Percentiles rank a stretch among this genome's conserved stretches.
phyloP scores from a whole-genome alignment of 2,888 invertebrate genomes.

The Cremastinae sp. region DNA sequence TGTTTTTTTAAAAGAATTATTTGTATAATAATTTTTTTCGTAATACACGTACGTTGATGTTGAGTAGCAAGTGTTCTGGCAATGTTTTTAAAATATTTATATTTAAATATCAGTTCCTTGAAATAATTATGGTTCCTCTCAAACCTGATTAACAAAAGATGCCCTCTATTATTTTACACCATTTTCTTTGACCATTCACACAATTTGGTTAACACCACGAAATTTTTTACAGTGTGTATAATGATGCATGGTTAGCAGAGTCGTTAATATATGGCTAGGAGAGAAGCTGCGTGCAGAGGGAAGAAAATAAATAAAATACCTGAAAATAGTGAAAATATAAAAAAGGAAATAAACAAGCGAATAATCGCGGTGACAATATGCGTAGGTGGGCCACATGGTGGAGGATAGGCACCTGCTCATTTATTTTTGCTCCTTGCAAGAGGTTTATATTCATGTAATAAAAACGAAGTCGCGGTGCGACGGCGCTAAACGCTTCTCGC shows the following conservation, averaged over 20 bases:
- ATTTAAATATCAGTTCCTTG: too few relatives aligned
- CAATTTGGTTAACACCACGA: too few relatives aligned
- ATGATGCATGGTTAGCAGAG: conserved; percentile 14
- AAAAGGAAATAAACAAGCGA: conserved; percentile 3
- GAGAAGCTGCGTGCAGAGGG: conserved; percentile 1
- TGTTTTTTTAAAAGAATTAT: too few relatives aligned
- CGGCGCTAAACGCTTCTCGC: conserved; percentile 38
- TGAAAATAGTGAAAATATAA: conserved; percentile 8
- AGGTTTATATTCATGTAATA: conserved; percentile 37
- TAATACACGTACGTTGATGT: too few relatives aligned
- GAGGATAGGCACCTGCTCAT: conserved; percentile 78
- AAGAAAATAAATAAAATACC: conserved; percentile 18
- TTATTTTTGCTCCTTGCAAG: conserved; percentile 64
- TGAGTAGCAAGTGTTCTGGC: too few relatives aligned
- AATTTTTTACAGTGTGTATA: conserved; percentile 9
- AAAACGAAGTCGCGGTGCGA: conserved; percentile 7
- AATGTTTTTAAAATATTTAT: too few relatives aligned
- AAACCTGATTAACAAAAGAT: too few relatives aligned
- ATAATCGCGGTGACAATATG: conserved; percentile 67
- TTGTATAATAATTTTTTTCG: too few relatives aligned
- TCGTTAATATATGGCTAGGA: conserved; percentile 24
- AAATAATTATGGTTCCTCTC: too few relatives aligned
- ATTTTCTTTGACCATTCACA: too few relatives aligned
- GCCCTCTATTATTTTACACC: too few relatives aligned
- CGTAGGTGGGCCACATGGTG: conserved; percentile 77